A percentile compares a stretch with the other conserved stretches of the same genome.
Conservation (phyloP, 2,113 vertebrate species). For the Lipophrys pholis region DNA sequence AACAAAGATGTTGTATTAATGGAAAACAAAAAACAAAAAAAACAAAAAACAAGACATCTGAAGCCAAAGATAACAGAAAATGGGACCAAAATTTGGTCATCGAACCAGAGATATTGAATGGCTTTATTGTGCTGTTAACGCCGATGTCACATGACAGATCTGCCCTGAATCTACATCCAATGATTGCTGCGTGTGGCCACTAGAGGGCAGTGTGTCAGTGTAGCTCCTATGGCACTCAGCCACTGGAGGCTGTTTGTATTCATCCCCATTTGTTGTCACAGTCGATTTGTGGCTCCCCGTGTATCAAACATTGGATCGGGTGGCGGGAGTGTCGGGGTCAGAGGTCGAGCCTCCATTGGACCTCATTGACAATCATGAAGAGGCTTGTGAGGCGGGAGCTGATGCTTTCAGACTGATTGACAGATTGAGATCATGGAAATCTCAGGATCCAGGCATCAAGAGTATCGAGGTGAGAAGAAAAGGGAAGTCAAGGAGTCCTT, state of each 20-base stretch:
- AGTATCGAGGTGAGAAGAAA: constrained; percentile 1
- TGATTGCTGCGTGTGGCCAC: constrained; percentile 39
- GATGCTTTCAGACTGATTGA: constrained; percentile 70
- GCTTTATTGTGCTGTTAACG: background rate
- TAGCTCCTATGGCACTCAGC: constrained; percentile 10
- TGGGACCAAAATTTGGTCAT: no score
- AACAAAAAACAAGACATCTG: constrained; percentile 15
- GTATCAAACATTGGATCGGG: background rate
- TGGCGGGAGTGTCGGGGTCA: constrained; percentile 20
- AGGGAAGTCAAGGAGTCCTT: background rate
- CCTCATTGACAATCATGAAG: constrained; percentile 34
- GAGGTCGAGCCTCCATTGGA: constrained; percentile 45
- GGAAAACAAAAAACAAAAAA: background rate
- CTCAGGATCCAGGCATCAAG: constrained; percentile 24
- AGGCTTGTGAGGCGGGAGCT: constrained; percentile 32
- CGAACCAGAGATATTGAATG: background rate
- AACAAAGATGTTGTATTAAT: constrained; percentile 49
- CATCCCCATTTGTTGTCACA: constrained; percentile 33
- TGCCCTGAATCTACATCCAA: background rate
- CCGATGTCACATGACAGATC: background rate
- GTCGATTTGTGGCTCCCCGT: constrained; percentile 18
- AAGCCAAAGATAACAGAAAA: constrained; percentile 18
- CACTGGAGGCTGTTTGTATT: constrained; percentile 7
- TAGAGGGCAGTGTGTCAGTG: constrained; percentile 68
- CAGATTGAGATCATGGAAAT: constrained; percentile 76